Base-by-base conservation (phyloP, 2,888 invertebrate genomes). In the Gryllus longicercus region DNA sequence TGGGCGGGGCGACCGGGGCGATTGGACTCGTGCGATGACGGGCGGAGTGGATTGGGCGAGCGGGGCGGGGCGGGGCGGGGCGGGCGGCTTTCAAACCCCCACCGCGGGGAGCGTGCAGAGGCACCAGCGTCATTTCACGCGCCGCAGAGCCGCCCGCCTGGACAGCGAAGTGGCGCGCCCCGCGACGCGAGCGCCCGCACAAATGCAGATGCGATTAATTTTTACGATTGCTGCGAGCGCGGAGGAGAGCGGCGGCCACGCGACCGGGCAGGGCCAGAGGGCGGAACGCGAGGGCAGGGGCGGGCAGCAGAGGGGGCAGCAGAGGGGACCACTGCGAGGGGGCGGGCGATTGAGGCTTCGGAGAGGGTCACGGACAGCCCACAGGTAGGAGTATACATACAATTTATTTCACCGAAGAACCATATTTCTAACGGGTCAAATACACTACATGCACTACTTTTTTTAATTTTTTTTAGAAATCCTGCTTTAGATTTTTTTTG, bases 181-280 rank as follows among this genome's bases (percentile, higher is more conserved):
- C 12, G 16, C 63, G 4, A 11, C 63, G 38, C 63, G n/a, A 63
- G 14, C 63, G 63, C 14, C 16, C 63, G 63, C 63, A 63, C 63
- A 63, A 63, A 63, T 63, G 63, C 63, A 63, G 63, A 63, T 63
- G 63, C 63, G 63, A 63, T 63, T 63, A 63, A 63, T 63, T 63
- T 63, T 63, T 63, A 63, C 63, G 63, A 63, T 0, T 63, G 63
- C 63, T 63, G 16, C 16, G 16, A 10, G 63, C 14, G 63, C 63
- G 63, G 10, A 63, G 63, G n/a, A 2, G 51, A 10, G 63, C 12
- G 63, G 38, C 25, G 38, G 38, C 4, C 38, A 38, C 38, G 38
- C 38, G 38, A 38, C 38, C 38, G 38, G 38, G 38, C 38, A 8
- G 4, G 38, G 8, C 38, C 38, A 5, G 4, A 38, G 38, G 38